phyloP scores from a whole-genome alignment of 2,113 vertebrate genomes.

The Sebastes fasciatus region DNA sequence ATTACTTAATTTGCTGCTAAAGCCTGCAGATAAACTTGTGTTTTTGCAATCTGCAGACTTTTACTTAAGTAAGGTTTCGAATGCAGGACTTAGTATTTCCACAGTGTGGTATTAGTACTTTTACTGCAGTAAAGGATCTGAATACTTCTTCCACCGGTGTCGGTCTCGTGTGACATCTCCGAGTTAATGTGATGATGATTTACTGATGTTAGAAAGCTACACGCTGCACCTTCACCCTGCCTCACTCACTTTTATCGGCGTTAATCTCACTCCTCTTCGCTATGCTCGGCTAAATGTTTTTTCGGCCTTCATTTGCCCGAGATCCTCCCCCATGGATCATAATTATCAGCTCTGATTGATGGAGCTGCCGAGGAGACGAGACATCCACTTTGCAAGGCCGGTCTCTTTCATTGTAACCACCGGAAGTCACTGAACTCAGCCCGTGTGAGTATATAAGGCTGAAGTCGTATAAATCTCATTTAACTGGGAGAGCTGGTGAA shows the following conservation, averaged over 20 bases:
- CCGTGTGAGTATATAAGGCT: neutral
- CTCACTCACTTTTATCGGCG: slow-evolving; percentile 2
- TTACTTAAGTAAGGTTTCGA: no score
- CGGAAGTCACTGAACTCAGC: neutral
- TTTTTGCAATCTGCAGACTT: no score
- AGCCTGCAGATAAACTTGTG: no score
- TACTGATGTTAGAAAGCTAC: slow-evolving; percentile 7
- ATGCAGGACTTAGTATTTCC: no score
- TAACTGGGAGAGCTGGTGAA: neutral
- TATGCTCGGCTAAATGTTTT: slow-evolving; percentile 34
- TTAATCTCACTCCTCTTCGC: slow-evolving; percentile 28
- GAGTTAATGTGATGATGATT: neutral
- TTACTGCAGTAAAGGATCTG: no score
- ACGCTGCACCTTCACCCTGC: neutral
- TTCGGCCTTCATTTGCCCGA: slow-evolving; percentile 37
- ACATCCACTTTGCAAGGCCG: slow-evolving; percentile 3
- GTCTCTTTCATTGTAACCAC: neutral
- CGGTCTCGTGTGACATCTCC: neutral
- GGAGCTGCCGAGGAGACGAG: neutral
- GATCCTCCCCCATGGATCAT: slow-evolving; percentile 31
- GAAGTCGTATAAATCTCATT: slow-evolving; percentile 9
- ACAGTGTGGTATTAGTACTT: no score
- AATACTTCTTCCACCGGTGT: no score
- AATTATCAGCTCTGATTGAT: slow-evolving; percentile 49
- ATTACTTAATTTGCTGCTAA: no score